Evolutionary conservation across 2,113 vertebrate genomes (phyloP), one percentile per base, ranked within the genome.

Genomic region (Alces alces): DNA sequence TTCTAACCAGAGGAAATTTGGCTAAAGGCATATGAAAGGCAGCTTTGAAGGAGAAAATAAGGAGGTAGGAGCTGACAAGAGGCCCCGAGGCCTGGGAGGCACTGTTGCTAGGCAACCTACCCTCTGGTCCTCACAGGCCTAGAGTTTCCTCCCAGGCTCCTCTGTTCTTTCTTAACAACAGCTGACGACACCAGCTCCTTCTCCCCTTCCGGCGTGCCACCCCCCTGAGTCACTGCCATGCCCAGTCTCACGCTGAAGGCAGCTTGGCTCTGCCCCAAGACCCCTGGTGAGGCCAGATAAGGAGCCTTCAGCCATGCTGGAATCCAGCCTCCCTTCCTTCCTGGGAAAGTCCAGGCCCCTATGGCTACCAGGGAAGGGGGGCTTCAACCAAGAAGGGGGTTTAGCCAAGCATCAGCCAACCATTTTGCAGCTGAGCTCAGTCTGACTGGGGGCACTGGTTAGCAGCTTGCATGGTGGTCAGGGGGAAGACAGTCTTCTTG

Each of bases 51-150:
- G 92, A 36, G 87, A 78, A 55, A 58, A 30, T 19, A 10, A 80
- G 43, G 60, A 57, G 45, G 45, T 27, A 70, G 57, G 23, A 89
- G 43, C 39, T 73, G 23, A 66, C 52, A 16, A 55, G 82, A 70
- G 89, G 43, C 39, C 64, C 57, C 73, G 60, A 45, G 39, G 61
- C 28, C 73, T 92, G 79, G 78, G 28, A 27, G 73, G 45, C 80
- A 88, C 58, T 2, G 95, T 94, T 95, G 89, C 96, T 94, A 97
- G 58, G 98, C 96, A 97, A 97, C 96, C 28, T 58, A 14, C 43
- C 43, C 90, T 85, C 43, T 10, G 1, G 19, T 33, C 52, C 61
- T 79, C 76, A n/a, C 27, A 30, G 84, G 45, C 21, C 84, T 12
- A 52, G 28, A 11, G 23, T 43, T 84, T 57, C 61, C 58, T 79